Base-by-base conservation (phyloP, 2,888 invertebrate genomes). In the Plemyria rubiginata region DNA sequence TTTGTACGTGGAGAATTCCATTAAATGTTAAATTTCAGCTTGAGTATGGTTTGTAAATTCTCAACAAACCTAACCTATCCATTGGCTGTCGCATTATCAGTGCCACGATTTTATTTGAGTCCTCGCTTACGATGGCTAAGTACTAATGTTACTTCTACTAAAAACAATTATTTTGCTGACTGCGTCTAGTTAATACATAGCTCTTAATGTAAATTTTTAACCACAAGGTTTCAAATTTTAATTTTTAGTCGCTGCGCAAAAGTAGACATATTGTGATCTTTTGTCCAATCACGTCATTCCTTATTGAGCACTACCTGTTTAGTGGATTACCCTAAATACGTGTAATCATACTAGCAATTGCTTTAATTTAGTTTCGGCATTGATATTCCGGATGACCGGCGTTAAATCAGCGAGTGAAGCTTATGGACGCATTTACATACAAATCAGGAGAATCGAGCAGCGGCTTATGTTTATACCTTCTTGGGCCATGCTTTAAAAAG, bases 351-450 rank as follows among this genome's bases (percentile, higher is more conserved):
- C 22, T 22, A 29, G 53, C 53, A 45, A 62, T 64, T 55, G 58
- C 50, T 54, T 60, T 65, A 62, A 65, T 67, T 60, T 65, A 70
- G 71, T 71, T 69, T 62, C 49, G 59, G 58, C 72, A 74, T 67
- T 72, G 72, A 67, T 73, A 73, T 72, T 78, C 68, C 63, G 62
- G 65, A 70, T 71, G 75, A 66, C 68, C 70, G 62, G 68, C 65
- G 48, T 49, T 62, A 67, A 67, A 67, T 67, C 67, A 65, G 60
- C 16, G 57, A 22, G 32, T 36, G n/a, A 36, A 60, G 63, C 50
- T 57, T 57, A 59, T 15, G n/a, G 8, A 28, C 28, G n/a, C 50
- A 57, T 65, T 61, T 54, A 50, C 51, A 46, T 11, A 41, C 8
- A 16, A 54, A 51, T 9, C 58, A 22, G 54, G 46, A 9, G 6